Evolutionary conservation across 2,888 invertebrate species (phyloP).

Genomic region (Cybosia mesomella): DNA sequence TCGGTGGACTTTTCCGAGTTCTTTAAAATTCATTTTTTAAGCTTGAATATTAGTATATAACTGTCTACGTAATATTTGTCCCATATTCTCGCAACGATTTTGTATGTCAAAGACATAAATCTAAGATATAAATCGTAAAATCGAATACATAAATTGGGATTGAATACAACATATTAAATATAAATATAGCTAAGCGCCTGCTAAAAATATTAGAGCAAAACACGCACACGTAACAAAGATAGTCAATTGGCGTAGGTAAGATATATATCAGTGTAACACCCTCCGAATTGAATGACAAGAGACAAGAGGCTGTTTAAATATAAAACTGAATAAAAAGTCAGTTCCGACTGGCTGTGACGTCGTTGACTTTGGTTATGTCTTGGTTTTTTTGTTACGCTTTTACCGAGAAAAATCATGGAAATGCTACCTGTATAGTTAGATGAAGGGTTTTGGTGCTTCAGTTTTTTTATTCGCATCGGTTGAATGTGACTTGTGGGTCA

Average conservation of each 20-base stretch:
- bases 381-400: constrained; percentile 56
- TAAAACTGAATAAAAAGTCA: constrained; percentile 65
- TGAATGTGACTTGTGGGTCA: neutral
- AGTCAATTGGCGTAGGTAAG: constrained; percentile 47
- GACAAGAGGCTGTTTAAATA: constrained; percentile 61
- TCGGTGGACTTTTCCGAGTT: too few species aligned
- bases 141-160: too few species aligned
- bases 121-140: neutral
- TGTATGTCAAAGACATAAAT: too few species aligned
- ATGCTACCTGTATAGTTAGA: constrained; percentile 62
- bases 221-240: constrained; percentile 34
- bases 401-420: constrained; percentile 64
- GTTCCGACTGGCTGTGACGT: constrained; percentile 59
- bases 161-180: too few species aligned
- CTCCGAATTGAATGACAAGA: constrained; percentile 67
- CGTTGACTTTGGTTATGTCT: constrained; percentile 60
- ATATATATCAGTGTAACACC: constrained; percentile 47
- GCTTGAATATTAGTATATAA: too few species aligned
- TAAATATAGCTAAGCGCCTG: constrained; percentile 30
- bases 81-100: too few species aligned
- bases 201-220: constrained; percentile 34
- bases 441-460: constrained; percentile 60
- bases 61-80: too few species aligned
- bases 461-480: neutral
- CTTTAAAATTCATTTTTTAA: too few species aligned